Evolutionary conservation across 2,113 vertebrate genomes (phyloP), one percentile per base, ranked within the genome.

Genomic region (Isichthys henryi): DNA sequence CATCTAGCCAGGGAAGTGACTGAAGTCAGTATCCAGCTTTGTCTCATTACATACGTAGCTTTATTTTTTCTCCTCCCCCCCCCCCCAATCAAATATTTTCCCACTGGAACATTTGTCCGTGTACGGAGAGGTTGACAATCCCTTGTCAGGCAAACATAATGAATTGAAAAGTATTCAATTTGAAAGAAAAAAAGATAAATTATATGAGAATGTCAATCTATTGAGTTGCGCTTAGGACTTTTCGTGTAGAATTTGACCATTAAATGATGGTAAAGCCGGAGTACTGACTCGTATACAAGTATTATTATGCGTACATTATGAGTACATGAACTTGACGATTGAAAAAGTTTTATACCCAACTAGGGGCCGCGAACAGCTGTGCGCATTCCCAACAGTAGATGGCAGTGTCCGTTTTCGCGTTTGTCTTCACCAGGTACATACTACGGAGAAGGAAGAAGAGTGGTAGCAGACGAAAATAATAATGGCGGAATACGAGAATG

Each of bases 401-500:
- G 94, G 27, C 45, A 35, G 2, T 5, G 70, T 17, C 31, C 19
- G 46, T 70, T 85, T 91, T 87, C 66, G 70, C 19, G 13, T 48
- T 49, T 19, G 35, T 19, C 13, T 13, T 70, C 62, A 13, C 13
- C 49, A 19, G 3, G 3, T 21, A 77, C 11, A 31, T 11, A 27
- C 3, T 66, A 31, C 19, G 23, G 66, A 77, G 9, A 52, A 89
- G 3, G 35, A 58, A 87, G 3, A 8, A 9, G 53, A 56, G 88
- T 31, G 52, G 23, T 19, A 90, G 39, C 8, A 2, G 86, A 93
- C 39, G n/a, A 88, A 35, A 17, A 11, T 1, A 56, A 91, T 93
- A 5, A 96, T 96, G 95, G 93, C 96, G 0, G 95, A 96, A 3
- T 96, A 96, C 88, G 89, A 9, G 0, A 3, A n/a, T 0, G 91